A percentile compares a stretch with the other conserved stretches of the same genome.
Evolutionary conservation across 64 coral and sea anemone genomes (phyloP).

Genomic region (Acropora yongei): DNA sequence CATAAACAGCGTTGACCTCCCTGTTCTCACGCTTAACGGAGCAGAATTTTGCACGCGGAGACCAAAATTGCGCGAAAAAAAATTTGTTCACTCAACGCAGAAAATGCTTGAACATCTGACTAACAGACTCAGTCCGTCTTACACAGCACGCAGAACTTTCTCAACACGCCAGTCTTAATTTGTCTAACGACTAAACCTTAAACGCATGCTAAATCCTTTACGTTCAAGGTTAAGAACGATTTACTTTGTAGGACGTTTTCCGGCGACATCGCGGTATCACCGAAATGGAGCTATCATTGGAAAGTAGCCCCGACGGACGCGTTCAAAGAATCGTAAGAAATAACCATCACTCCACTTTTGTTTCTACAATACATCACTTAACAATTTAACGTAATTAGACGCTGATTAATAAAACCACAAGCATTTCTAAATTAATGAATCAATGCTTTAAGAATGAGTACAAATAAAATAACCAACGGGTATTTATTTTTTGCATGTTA

Average conservation of each 20-base stretch:
- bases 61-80: no score
- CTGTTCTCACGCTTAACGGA: no score
- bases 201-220: neutral
- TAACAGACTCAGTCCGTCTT: neutral
- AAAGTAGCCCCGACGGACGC: constrained; percentile 29
- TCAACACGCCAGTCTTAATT: neutral
- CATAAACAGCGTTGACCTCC: no score
- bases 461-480: neutral
- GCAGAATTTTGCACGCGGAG: no score
- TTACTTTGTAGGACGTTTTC: constrained; percentile 53
- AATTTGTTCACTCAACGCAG: no score
- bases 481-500: neutral
- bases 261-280: constrained; percentile 44
- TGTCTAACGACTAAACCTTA: neutral
- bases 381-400: neutral
- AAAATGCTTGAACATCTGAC: no score
- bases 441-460: neutral
- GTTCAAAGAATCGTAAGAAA: constrained; percentile 53
- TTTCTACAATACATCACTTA: neutral
- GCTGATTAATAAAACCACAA: neutral
- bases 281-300: constrained; percentile 44
- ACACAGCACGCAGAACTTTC: neutral
- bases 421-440: neutral
- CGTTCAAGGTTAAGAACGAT: constrained; percentile 14
- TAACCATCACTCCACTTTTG: neutral